Conservation (phyloP, 2,113 vertebrate genomes). For the Shinisaurus crocodilurus region DNA sequence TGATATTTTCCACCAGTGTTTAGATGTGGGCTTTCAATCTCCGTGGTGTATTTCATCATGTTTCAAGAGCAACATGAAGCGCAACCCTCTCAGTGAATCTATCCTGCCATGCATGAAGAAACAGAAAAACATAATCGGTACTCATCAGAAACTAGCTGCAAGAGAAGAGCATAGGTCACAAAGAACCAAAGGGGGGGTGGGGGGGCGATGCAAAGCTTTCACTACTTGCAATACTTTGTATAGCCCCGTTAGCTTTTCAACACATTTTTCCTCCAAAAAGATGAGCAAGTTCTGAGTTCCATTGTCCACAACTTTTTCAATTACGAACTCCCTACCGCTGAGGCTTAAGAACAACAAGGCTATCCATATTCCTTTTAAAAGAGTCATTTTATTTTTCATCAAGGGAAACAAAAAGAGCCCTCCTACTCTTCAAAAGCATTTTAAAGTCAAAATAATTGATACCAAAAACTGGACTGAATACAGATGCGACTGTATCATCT, state of each 20-base stretch:
- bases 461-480: slow-evolving; percentile 24
- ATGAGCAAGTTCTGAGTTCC: slow-evolving; percentile 22
- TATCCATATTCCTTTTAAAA: slow-evolving; percentile 22
- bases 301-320: slow-evolving; percentile 37
- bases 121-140: not conserved
- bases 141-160: not conserved
- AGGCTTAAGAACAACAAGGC: slow-evolving; percentile 24
- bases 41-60: not conserved
- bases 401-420: slow-evolving; percentile 25
- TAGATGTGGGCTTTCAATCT: not conserved
- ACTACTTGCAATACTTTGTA: not conserved
- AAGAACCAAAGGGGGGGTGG: not conserved
- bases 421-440: not conserved
- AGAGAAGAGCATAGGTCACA: not conserved
- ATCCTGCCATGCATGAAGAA: not conserved
- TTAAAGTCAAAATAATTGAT: slow-evolving; percentile 33
- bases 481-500: slow-evolving; percentile 13
- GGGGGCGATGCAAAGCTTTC: not conserved
- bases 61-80: not conserved
- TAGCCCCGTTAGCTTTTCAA: slow-evolving; percentile 8
- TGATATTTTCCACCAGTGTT: not conserved
- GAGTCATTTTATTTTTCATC: slow-evolving; percentile 31
- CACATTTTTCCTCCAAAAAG: not conserved
- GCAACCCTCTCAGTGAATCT: not conserved
- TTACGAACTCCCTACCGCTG: slow-evolving; percentile 17